Evolutionary conservation across 2,888 invertebrate genomes (phyloP), one percentile per base, ranked within the genome.

Genomic region (Epinotia nisella): DNA sequence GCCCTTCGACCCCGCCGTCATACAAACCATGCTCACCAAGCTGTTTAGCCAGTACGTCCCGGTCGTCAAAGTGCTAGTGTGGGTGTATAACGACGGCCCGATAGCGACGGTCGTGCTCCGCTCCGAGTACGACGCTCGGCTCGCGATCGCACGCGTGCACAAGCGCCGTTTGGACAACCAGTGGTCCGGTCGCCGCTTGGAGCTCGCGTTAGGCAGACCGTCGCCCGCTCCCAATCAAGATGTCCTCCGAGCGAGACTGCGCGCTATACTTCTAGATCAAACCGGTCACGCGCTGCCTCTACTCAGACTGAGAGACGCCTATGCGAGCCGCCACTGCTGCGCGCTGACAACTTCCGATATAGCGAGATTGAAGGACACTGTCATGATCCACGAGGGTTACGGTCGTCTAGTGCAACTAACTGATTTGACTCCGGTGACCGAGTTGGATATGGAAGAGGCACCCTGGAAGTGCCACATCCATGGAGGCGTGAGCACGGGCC

Each of bases 91-190:
- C 41, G 94, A 94, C 41, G 93, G 94, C 0, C 92, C 96, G 24
- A 93, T 96, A 4, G 98, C 96, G 0, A 94, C 94, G 24, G 95
- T 98, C 0, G 95, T 95, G 81, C 95, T 98, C 1, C 94, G 95
- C 0, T 95, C 95, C 0, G 93, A 95, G 72, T 95, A 96, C 83
- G 97, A 97, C 81, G 96, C 96, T 0, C 95, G 96, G 69, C 94
- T 95, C 24, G 96, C 96, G 45, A 97, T 98, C 77, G 97, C 97
- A 0, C 96, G 97, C 82, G 94, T 98, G 62, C 98, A 98, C 87
- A 95, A 97, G 71, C 96, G 96, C 73, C 96, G 97, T 83, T 94
- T 98, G 72, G 98, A 92, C 76, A 85, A 85, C 82, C 86, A 87
- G 58, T 93, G 93, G 93, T 84, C 97, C 9, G 96, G 96, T 77